Conservation (phyloP, 2,888 invertebrate genomes). For the Cataglyphis albicans region DNA sequence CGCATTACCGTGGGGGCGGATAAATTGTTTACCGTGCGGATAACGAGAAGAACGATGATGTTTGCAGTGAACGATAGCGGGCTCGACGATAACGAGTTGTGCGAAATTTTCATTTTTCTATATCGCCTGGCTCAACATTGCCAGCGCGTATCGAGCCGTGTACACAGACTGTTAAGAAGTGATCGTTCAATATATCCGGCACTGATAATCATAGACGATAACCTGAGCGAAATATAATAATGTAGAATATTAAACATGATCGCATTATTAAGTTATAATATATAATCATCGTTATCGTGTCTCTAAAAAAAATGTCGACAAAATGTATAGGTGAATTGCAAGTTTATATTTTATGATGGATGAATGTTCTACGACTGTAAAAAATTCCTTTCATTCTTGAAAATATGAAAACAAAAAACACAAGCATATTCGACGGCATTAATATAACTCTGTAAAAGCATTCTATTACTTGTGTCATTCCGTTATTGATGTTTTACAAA, state of each 20-base stretch:
- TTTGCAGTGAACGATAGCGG: constrained; percentile 52
- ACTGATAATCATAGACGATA: constrained; percentile 33
- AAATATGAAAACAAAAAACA: background rate
- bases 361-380: background rate
- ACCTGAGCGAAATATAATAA: constrained; percentile 28
- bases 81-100: constrained; percentile 50
- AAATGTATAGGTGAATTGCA: constrained; percentile 1
- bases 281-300: constrained; percentile 25
- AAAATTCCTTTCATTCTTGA: constrained; percentile 17
- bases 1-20: constrained; percentile 14
- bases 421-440: background rate
- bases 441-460: constrained; percentile 42
- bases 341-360: background rate
- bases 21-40: constrained; percentile 55
- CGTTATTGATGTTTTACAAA: constrained; percentile 27
- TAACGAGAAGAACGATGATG: constrained; percentile 58
- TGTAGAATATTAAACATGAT: constrained; percentile 22
- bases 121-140: constrained; percentile 44
- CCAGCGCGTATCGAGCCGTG: constrained; percentile 32
- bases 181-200: constrained; percentile 50
- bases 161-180: constrained; percentile 47
- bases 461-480: constrained; percentile 34
- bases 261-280: constrained; percentile 31
- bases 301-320: background rate
- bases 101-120: constrained; percentile 53